A percentile compares a stretch with the other conserved stretches of the same genome.
Evolutionary conservation across 2,113 vertebrate genomes (phyloP).

Genomic region (Arizona elegans): DNA sequence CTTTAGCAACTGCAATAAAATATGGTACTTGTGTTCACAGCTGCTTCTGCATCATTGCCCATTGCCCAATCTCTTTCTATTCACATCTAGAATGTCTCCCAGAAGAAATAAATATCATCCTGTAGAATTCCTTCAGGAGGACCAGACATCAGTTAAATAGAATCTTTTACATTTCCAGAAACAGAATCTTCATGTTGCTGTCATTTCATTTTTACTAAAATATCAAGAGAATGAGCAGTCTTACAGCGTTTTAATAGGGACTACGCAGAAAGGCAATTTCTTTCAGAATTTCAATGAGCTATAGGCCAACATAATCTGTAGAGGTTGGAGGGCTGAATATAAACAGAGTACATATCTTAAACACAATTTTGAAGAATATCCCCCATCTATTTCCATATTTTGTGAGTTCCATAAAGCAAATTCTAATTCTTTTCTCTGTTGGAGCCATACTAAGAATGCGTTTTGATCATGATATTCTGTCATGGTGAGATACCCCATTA

Average conservation of each 20-base stretch:
- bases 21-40: background rate
- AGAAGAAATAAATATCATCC: constrained; percentile 41
- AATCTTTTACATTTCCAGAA: constrained; percentile 44
- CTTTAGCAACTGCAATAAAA: constrained; percentile 26
- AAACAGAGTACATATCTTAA: constrained; percentile 47
- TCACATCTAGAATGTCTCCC: constrained; percentile 26
- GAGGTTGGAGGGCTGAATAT: constrained; percentile 50
- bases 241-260: constrained; percentile 44
- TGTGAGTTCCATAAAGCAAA: constrained; percentile 55
- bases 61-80: constrained; percentile 12
- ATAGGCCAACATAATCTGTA: constrained; percentile 50
- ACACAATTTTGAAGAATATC: constrained; percentile 53
- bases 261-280: constrained; percentile 42
- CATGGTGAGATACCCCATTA: background rate
- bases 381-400: constrained; percentile 52
- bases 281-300: constrained; percentile 46
- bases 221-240: constrained; percentile 33
- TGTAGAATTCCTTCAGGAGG: constrained; percentile 21
- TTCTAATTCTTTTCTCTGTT: constrained; percentile 50
- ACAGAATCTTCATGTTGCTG: constrained; percentile 33
- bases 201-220: constrained; percentile 45
- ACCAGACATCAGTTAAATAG: constrained; percentile 41
- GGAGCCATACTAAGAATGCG: constrained; percentile 43
- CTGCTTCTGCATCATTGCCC: constrained; percentile 19
- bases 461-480: constrained; percentile 4